phyloP scores from a whole-genome alignment of 2,113 vertebrate genomes.

The Elaphurus davidianus region DNA sequence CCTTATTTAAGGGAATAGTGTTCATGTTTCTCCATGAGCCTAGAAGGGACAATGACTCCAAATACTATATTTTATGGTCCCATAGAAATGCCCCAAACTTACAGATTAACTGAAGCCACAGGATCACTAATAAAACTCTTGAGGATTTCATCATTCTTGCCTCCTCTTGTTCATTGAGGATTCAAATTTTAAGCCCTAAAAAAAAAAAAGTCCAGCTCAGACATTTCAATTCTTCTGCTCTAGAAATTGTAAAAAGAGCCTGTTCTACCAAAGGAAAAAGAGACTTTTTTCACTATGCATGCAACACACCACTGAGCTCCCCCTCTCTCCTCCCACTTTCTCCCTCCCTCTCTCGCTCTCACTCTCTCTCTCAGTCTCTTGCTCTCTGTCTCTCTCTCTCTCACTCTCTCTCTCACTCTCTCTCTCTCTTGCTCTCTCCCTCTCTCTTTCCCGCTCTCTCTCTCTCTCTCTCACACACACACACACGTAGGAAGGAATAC shows the following conservation, averaged over 20 bases:
- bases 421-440: too few relatives aligned
- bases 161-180: not conserved
- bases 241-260: not conserved
- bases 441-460: too few relatives aligned
- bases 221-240: not conserved
- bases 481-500: not conserved
- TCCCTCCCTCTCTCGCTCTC: too few relatives aligned
- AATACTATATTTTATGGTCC: not conserved
- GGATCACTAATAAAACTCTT: not conserved
- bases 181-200: not conserved
- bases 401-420: too few relatives aligned
- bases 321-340: not conserved
- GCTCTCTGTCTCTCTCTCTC: too few relatives aligned
- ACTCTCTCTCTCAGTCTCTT: too few relatives aligned
- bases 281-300: not conserved
- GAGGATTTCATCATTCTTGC: not conserved
- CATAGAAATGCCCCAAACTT: conserved; percentile 1
- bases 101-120: conserved; percentile 52
- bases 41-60: not conserved
- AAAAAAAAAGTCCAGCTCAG: not conserved
- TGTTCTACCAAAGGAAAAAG: not conserved
- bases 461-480: not conserved
- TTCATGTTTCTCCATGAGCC: not conserved
- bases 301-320: not conserved
- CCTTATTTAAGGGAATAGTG: not conserved